phyloP scores from a whole-genome alignment of 2,888 invertebrate species.

The Ormia ochracea region DNA sequence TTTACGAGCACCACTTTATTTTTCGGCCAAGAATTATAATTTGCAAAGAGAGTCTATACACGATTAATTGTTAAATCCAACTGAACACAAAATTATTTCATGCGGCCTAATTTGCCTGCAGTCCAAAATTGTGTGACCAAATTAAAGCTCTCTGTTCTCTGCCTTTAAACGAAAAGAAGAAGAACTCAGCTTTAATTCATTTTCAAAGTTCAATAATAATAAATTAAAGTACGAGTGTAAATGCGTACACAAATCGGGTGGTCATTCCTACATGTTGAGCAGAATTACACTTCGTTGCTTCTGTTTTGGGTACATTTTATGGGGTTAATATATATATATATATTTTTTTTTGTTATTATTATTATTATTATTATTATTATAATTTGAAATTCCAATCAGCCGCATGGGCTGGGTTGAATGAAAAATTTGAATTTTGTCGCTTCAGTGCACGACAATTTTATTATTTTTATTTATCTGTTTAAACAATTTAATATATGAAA shows the following conservation, averaged over 20 bases:
- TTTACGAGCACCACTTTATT: no score
- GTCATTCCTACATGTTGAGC: not conserved
- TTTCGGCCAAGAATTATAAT: no score
- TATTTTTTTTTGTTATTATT: not conserved
- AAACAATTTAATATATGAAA: constrained; percentile 30
- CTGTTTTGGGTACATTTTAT: constrained; percentile 12
- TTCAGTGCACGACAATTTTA: not conserved
- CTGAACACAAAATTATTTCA: no score
- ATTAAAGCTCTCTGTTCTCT: no score
- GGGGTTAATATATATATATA: constrained; percentile 29
- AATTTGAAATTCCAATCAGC: constrained; percentile 35
- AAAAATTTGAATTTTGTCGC: constrained; percentile 8
- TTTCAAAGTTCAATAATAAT: not conserved
- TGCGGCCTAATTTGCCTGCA: no score
- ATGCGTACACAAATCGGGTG: not conserved
- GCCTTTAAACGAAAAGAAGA: no score
- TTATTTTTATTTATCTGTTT: constrained; percentile 22
- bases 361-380: no score
- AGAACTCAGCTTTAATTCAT: not conserved
- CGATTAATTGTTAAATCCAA: no score
- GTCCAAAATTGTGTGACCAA: no score
- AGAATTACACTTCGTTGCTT: not conserved
- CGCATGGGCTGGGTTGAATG: not conserved
- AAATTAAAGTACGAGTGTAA: not conserved
- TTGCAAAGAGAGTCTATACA: no score